phyloP scores from a whole-genome alignment of 2,797 vertebrate genomes.

The Rhabdophis nuchalis region DNA sequence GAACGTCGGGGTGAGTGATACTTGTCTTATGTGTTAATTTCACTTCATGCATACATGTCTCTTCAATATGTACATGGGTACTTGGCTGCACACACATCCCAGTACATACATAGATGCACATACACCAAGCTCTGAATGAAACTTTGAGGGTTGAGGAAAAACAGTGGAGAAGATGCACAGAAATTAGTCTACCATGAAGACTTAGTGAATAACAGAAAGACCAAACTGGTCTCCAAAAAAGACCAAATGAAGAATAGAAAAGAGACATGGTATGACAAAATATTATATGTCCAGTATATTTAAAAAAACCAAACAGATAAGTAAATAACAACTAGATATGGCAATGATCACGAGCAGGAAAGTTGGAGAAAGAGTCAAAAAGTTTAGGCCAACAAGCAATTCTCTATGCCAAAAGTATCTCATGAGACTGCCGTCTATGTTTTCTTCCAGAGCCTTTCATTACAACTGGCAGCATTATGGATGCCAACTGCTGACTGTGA shows the following conservation, averaged over 20 bases:
- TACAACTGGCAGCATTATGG: conserved; percentile 75
- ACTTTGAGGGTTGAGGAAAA: neutral
- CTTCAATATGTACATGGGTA: neutral
- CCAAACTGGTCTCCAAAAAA: neutral
- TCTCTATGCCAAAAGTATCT: neutral
- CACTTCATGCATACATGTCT: neutral
- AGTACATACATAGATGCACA: neutral
- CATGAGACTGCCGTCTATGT: neutral
- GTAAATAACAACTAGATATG: neutral
- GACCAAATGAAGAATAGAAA: neutral
- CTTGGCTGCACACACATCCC: neutral
- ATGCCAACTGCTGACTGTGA: conserved; percentile 89
- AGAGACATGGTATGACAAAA: neutral
- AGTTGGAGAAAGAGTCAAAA: neutral
- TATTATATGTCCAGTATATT: neutral
- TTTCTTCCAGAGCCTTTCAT: conserved; percentile 84
- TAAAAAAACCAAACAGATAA: neutral
- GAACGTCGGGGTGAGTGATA: too few relatives aligned
- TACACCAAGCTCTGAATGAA: neutral
- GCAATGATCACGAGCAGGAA: neutral
- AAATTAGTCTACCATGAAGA: neutral
- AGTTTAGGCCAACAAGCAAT: neutral
- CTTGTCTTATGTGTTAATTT: neutral
- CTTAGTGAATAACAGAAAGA: neutral
- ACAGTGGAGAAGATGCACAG: neutral